Conservation (phyloP, 2,888 invertebrate genomes). For the Sialis fuliginosa region DNA sequence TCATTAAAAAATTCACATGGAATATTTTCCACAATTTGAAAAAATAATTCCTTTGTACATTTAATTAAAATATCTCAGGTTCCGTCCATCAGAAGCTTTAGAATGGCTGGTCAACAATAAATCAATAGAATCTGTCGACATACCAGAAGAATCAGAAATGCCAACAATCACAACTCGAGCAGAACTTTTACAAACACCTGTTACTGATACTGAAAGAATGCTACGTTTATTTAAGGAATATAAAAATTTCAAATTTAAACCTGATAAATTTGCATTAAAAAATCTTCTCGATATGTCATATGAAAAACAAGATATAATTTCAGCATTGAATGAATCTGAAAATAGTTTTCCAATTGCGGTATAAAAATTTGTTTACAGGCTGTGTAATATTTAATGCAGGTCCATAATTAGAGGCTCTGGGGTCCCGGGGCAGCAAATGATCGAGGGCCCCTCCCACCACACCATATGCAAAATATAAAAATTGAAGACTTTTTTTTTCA, state of each 20-base stretch:
- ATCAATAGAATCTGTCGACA: not conserved
- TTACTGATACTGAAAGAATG: not conserved
- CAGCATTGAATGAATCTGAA: not conserved
- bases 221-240: not conserved
- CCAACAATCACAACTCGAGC: not conserved
- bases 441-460: too few species aligned
- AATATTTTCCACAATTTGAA: not conserved
- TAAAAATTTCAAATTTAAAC: not conserved
- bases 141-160: not conserved
- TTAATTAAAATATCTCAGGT: not conserved
- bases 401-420: too few species aligned
- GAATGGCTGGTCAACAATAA: conserved; percentile 1
- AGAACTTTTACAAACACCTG: not conserved
- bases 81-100: not conserved
- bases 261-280: conserved; percentile 1
- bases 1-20: not conserved
- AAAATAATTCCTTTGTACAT: not conserved
- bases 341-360: conserved; percentile 3
- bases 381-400: too few species aligned
- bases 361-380: not conserved
- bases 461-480: too few species aligned
- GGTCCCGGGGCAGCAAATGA: too few species aligned
- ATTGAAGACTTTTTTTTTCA: too few species aligned
- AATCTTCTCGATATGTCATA: conserved; percentile 1
- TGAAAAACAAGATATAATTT: not conserved